Evolutionary conservation across 92 coral and sea anemone genomes (phyloP).

Genomic region (Nematostella vectensis): DNA sequence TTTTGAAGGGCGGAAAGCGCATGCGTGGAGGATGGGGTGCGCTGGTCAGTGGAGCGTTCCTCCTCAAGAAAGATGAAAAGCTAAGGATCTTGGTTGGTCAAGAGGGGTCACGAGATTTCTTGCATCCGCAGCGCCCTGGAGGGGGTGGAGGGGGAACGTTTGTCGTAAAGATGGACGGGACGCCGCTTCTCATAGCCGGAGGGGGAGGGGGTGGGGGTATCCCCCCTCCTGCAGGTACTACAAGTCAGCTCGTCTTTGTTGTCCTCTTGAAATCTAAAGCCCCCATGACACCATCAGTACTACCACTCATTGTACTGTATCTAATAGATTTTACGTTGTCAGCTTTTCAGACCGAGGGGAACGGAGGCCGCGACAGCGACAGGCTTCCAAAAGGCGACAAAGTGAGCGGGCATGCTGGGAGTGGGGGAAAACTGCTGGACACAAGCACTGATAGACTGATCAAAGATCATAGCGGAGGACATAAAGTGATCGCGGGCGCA

Average conservation of each 20-base stretch:
- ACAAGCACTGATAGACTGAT: conserved; percentile 43
- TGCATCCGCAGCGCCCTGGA: conserved; percentile 71
- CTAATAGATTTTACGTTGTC: too few relatives aligned
- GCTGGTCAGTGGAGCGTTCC: conserved; percentile 67
- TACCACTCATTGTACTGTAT: too few relatives aligned
- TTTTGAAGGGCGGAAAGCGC: conserved; percentile 58
- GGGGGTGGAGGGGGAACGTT: conserved; percentile 98
- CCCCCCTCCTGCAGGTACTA: conserved; percentile 65
- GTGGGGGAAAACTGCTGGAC: conserved; percentile 76
- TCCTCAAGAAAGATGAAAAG: conserved; percentile 57
- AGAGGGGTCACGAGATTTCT: conserved; percentile 68
- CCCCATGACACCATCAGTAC: too few relatives aligned
- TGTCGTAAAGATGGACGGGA: conserved; percentile 62
- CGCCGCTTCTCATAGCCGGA: conserved; percentile 78
- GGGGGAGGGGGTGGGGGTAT: conserved; percentile 98
- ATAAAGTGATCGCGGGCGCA: conserved; percentile 88
- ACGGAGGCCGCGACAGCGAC: conserved; percentile 60
- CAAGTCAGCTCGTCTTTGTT: neutral
- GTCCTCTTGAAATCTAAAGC: neutral
- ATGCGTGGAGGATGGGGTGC: conserved; percentile 79
- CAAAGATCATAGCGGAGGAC: conserved; percentile 37
- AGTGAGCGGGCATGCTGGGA: conserved; percentile 53
- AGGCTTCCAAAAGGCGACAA: conserved; percentile 22
- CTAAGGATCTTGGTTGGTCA: conserved; percentile 85
- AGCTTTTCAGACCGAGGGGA: conserved; percentile 67